A percentile compares a stretch with the other conserved stretches of the same genome.
These are phyloP conservation scores for Rhynchonycteris naso DNA, from an alignment of 2,797 vertebrate genomes.

Conservation along the genomic window DNA sequence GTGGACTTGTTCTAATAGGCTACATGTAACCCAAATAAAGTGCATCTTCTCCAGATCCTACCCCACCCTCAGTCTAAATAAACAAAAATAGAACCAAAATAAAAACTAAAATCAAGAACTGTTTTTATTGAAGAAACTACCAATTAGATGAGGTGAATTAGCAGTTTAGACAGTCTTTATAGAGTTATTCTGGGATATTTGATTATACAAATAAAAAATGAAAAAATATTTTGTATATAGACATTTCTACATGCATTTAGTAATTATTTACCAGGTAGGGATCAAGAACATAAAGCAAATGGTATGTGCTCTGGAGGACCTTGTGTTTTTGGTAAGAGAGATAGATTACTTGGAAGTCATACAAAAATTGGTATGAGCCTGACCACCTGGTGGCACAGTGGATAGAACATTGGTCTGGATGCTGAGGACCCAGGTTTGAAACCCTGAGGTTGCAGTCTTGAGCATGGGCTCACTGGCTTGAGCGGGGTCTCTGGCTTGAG, in stretches of 20 bases:
- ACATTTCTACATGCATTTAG: constrained; percentile 35
- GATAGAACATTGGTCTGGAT: too few relatives aligned
- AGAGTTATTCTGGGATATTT: constrained; percentile 1
- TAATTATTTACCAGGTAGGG: neutral
- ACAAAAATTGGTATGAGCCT: neutral
- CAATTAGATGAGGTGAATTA: constrained; percentile 10
- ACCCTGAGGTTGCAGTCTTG: too few relatives aligned
- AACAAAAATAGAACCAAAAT: constrained; percentile 52
- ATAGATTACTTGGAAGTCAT: constrained; percentile 18
- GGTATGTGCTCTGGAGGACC: neutral
- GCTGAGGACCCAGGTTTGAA: too few relatives aligned
- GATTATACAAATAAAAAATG: constrained; percentile 11
- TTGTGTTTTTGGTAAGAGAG: constrained; percentile 38
- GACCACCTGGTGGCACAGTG: too few relatives aligned
- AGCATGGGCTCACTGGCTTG: too few relatives aligned
- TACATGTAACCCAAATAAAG: neutral
- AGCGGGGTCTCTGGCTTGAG: too few relatives aligned
- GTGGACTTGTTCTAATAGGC: neutral
- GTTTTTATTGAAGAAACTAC: constrained; percentile 4
- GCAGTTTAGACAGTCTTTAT: constrained; percentile 25
- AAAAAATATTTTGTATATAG: neutral
- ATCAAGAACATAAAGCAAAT: constrained; percentile 48
- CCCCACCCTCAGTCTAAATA: neutral
- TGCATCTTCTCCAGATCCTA: neutral
- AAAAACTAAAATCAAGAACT: constrained; percentile 19